Conservation (phyloP, 2,113 vertebrate species). For the Agelaius phoeniceus region DNA sequence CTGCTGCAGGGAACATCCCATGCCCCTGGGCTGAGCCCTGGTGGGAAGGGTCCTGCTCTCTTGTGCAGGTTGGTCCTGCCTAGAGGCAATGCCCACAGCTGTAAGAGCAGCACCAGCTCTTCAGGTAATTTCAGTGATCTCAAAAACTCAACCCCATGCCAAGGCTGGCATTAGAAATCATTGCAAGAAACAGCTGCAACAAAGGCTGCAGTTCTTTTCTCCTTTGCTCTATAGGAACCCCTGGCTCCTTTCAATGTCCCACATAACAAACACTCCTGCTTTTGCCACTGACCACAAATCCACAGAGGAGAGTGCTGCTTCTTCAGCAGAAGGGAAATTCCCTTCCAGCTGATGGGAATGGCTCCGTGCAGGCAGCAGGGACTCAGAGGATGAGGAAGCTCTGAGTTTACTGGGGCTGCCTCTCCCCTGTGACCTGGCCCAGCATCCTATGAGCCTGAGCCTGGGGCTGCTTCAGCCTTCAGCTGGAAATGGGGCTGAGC, state of each 20-base stretch:
- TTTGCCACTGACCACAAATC: background rate
- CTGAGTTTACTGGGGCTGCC: fast-evolving
- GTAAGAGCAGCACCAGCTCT: background rate
- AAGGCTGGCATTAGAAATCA: background rate
- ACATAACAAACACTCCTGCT: background rate
- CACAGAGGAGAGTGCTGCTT: background rate
- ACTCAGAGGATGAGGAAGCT: fast-evolving
- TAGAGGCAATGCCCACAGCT: fast-evolving
- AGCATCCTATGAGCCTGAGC: background rate
- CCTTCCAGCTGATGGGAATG: background rate
- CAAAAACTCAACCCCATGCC: background rate
- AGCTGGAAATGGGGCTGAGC: background rate
- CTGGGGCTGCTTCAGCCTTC: background rate
- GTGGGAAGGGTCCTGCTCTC: background rate
- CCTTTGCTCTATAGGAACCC: background rate
- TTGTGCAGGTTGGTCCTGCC: background rate
- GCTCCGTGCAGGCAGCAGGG: background rate
- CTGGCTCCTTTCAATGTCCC: background rate
- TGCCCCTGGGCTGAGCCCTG: fast-evolving
- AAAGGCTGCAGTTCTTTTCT: background rate
- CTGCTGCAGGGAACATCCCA: background rate
- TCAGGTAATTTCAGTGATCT: background rate
- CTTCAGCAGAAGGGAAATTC: background rate
- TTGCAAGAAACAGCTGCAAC: background rate
- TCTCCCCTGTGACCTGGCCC: background rate